These are phyloP conservation scores for Apomyelois bistriatella DNA, from an alignment of 2,888 invertebrate genomes.

Conservation along the genomic window DNA sequence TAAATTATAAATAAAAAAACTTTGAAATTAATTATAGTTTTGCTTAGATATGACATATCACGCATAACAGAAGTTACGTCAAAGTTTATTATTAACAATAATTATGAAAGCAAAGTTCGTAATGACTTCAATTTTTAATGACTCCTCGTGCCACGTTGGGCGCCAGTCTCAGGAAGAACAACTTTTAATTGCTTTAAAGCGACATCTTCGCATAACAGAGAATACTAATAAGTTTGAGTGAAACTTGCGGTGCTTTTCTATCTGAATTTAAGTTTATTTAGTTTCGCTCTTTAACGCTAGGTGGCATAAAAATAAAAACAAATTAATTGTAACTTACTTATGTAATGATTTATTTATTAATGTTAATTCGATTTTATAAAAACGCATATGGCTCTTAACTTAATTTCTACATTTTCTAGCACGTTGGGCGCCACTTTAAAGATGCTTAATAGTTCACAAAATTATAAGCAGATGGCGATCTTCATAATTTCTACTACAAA, in stretches of 20 bases:
- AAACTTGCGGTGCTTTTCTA: not conserved
- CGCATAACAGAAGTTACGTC: not conserved
- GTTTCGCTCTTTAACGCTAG: too few relatives aligned
- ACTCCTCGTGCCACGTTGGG: slow-evolving; percentile 1
- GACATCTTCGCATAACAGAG: not conserved
- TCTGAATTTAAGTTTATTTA: too few relatives aligned
- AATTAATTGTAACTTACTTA: too few relatives aligned
- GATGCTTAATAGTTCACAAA: not conserved
- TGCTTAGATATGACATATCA: not conserved
- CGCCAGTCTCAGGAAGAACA: not conserved
- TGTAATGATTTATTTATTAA: too few relatives aligned
- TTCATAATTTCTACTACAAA: not conserved
- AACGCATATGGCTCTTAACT: too few relatives aligned
- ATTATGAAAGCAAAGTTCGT: not conserved
- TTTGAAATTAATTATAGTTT: not conserved
- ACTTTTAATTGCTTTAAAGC: not conserved
- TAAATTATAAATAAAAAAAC: not conserved
- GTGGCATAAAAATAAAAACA: too few relatives aligned
- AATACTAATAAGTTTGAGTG: not conserved
- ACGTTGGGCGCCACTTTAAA: not conserved
- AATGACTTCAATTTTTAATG: slow-evolving; percentile 1
- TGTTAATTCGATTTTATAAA: too few relatives aligned
- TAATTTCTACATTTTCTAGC: not conserved
- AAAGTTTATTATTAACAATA: not conserved
- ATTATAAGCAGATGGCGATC: slow-evolving; percentile 23